Evolutionary conservation across 2,888 invertebrate species (phyloP).

Genomic region (Cheilosia urbana): DNA sequence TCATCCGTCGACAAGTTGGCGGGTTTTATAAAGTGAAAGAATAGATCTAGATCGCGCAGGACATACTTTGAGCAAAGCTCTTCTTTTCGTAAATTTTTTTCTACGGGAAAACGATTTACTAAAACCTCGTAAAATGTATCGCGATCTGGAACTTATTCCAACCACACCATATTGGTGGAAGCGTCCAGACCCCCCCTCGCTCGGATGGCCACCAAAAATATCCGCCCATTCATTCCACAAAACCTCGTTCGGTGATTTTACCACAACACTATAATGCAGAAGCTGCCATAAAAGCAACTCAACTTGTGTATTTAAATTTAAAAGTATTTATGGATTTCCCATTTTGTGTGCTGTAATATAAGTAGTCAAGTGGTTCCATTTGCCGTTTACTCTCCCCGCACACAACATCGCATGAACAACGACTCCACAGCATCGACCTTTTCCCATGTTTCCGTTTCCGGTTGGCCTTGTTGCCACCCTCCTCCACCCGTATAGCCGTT

Average conservation of each 20-base stretch:
- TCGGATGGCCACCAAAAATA: too few species aligned
- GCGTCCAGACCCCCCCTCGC: too few species aligned
- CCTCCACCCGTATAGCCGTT: not conserved
- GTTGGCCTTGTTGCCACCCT: constrained; percentile 55
- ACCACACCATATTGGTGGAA: too few species aligned
- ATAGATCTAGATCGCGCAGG: too few species aligned
- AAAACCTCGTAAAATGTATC: too few species aligned
- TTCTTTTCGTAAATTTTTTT: too few species aligned
- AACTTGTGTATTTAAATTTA: constrained; percentile 41
- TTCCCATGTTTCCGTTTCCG: constrained; percentile 63
- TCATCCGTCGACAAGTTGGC: too few species aligned
- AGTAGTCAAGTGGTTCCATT: constrained; percentile 55
- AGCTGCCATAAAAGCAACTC: constrained; percentile 10
- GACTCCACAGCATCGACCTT: constrained; percentile 47
- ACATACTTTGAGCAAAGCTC: too few species aligned
- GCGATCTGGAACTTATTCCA: too few species aligned
- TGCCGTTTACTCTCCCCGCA: constrained; percentile 15
- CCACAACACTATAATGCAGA: not conserved
- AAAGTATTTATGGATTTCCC: constrained; percentile 62
- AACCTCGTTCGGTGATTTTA: not conserved
- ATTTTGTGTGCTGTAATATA: constrained; percentile 57
- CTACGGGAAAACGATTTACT: too few species aligned
- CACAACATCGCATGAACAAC: not conserved
- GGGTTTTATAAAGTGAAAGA: too few species aligned
- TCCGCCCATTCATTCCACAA: not conserved